Percentiles rank a stretch among this genome's conserved stretches.
Evolutionary conservation across 2,888 invertebrate genomes (phyloP).

Genomic region (Danaus chrysippus): DNA sequence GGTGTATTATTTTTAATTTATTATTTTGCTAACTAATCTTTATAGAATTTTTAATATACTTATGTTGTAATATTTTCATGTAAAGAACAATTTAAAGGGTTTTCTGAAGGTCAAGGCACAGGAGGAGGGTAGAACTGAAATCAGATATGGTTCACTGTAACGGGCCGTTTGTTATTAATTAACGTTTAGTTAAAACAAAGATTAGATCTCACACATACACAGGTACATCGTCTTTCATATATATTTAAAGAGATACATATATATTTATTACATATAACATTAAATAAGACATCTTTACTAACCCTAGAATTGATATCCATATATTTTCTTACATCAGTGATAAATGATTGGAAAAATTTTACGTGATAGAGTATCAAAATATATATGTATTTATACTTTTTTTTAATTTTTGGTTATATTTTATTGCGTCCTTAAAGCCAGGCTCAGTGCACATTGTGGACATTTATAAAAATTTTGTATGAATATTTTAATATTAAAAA

Average conservation of each 20-base stretch:
- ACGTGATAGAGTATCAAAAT: constrained; percentile 26
- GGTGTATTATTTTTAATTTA: too few relatives aligned
- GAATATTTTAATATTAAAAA: neutral
- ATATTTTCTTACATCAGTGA: neutral
- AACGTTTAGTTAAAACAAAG: too few relatives aligned
- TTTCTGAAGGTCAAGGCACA: constrained; percentile 3
- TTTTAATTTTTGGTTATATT: constrained; percentile 3
- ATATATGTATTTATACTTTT: constrained; percentile 20
- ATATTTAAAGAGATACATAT: too few relatives aligned
- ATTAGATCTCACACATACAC: too few relatives aligned
- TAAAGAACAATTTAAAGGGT: neutral
- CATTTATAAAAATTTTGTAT: neutral
- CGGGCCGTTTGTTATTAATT: too few relatives aligned
- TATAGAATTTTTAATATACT: too few relatives aligned
- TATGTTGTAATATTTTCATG: too few relatives aligned
- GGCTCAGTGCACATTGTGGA: constrained; percentile 40
- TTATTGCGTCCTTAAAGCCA: constrained; percentile 15
- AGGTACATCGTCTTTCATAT: too few relatives aligned
- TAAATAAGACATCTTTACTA: too few relatives aligned
- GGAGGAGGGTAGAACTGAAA: neutral
- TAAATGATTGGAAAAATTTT: constrained; percentile 2
- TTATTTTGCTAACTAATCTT: too few relatives aligned
- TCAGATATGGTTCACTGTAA: neutral
- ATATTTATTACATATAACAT: too few relatives aligned
- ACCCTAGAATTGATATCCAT: too few relatives aligned